phyloP scores from a whole-genome alignment of 2,797 vertebrate species.

The Mustela erminea region DNA sequence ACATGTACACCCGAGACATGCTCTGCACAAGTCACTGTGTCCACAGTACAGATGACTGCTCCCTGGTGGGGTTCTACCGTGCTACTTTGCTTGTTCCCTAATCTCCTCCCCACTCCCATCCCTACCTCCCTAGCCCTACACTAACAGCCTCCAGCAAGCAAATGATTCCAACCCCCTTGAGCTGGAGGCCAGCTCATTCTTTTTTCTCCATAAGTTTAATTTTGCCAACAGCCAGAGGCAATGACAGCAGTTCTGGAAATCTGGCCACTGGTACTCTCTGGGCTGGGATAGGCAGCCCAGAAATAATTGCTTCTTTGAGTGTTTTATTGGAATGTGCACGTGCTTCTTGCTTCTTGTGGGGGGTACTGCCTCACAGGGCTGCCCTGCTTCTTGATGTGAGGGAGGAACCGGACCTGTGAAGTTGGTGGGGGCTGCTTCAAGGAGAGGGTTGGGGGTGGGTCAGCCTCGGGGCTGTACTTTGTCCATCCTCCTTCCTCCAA shows the following conservation, averaged over 20 bases:
- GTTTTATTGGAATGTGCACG: slow-evolving; percentile 70
- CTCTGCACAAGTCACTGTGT: background rate
- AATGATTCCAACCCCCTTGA: slow-evolving; percentile 41
- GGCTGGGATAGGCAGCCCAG: slow-evolving; percentile 72
- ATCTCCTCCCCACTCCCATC: background rate
- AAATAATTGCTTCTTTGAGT: slow-evolving; percentile 80
- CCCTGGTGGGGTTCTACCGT: background rate
- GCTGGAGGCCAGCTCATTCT: slow-evolving; percentile 59
- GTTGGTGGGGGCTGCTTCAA: background rate
- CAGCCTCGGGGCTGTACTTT: background rate
- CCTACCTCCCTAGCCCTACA: background rate
- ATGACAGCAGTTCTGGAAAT: slow-evolving; percentile 77
- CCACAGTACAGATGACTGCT: background rate
- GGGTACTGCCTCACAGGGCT: background rate
- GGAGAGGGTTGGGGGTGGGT: background rate
- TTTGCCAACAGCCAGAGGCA: slow-evolving; percentile 83
- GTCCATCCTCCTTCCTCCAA: background rate
- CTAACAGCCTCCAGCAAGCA: background rate
- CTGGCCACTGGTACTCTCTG: slow-evolving; percentile 66
- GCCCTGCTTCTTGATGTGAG: background rate
- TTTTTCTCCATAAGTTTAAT: slow-evolving; percentile 80
- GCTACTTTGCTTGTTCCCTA: background rate
- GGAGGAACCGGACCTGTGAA: slow-evolving; percentile 41
- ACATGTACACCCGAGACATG: background rate
- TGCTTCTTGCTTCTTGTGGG: slow-evolving; percentile 59